phyloP scores from a whole-genome alignment of 2,113 vertebrate genomes.

The Spea multiplicata region DNA sequence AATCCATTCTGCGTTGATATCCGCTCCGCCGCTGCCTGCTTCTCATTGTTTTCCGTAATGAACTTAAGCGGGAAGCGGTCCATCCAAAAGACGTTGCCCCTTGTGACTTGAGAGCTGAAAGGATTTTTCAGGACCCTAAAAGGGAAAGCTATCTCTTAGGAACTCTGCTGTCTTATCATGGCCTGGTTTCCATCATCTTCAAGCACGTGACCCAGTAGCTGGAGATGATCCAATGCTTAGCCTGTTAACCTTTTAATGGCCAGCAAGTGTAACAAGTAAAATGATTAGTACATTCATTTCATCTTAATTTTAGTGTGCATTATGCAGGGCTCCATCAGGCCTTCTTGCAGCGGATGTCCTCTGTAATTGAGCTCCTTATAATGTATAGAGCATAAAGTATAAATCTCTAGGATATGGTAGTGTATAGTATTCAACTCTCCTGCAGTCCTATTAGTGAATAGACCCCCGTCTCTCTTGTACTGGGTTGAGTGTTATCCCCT shows the following conservation, averaged over 20 bases:
- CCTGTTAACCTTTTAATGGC: slow-evolving; percentile 36
- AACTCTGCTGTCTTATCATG: slow-evolving; percentile 13
- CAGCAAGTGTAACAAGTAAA: slow-evolving; percentile 7
- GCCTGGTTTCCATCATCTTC: slow-evolving; percentile 32
- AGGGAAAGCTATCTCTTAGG: slow-evolving; percentile 20
- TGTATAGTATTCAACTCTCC: too few species aligned
- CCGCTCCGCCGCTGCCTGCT: too few species aligned
- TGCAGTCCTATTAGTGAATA: too few species aligned
- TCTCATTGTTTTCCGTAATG: not conserved
- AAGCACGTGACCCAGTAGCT: slow-evolving; percentile 30
- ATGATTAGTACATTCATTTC: not conserved
- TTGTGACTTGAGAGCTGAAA: slow-evolving; percentile 24
- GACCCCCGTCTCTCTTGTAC: too few species aligned
- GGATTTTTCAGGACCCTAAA: slow-evolving; percentile 43
- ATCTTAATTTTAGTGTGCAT: too few species aligned
- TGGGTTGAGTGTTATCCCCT: too few species aligned
- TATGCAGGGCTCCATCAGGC: too few species aligned
- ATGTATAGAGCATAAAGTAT: too few species aligned
- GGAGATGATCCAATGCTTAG: slow-evolving; percentile 28
- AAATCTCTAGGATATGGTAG: too few species aligned
- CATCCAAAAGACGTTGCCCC: slow-evolving; percentile 22
- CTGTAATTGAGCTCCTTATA: too few species aligned
- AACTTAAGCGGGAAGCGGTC: not conserved
- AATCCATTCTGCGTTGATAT: too few species aligned
- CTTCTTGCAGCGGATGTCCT: too few species aligned